phyloP scores from a whole-genome alignment of 2,113 vertebrate genomes.

The Hiodon tergisus region DNA sequence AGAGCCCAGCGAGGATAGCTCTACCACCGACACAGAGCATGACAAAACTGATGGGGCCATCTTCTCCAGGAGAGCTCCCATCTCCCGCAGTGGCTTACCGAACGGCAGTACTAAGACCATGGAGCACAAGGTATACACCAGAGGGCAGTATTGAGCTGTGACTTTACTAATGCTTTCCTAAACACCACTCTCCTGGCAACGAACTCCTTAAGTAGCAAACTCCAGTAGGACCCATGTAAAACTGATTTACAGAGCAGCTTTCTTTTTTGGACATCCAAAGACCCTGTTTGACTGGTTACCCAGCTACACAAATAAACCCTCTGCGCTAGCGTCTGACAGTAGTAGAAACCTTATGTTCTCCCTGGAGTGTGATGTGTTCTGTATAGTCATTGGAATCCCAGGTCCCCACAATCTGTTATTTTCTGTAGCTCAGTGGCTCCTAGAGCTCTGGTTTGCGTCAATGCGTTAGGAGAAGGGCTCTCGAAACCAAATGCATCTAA shows the following conservation, averaged over 20 bases:
- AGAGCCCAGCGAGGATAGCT: slow-evolving; percentile 21
- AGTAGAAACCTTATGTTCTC: neutral
- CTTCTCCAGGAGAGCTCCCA: slow-evolving; percentile 31
- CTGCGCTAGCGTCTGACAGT: neutral
- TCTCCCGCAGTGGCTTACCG: slow-evolving; percentile 27
- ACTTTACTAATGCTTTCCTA: neutral
- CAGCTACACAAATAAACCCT: slow-evolving; percentile 46
- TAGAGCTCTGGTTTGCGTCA: slow-evolving; percentile 49
- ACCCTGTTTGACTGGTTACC: slow-evolving; percentile 46
- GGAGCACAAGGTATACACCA: slow-evolving; percentile 57
- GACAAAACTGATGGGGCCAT: slow-evolving; percentile 48
- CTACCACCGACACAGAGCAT: slow-evolving; percentile 14
- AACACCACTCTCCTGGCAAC: slow-evolving; percentile 9
- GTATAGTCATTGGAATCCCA: slow-evolving; percentile 21
- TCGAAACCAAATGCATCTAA: neutral
- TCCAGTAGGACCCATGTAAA: slow-evolving; percentile 37
- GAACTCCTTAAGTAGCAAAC: slow-evolving; percentile 17
- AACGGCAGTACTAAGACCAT: slow-evolving; percentile 35
- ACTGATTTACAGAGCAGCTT: slow-evolving; percentile 31
- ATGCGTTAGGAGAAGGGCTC: neutral
- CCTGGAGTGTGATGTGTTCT: neutral
- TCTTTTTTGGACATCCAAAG: slow-evolving; percentile 13
- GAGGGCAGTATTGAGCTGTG: slow-evolving; percentile 48
- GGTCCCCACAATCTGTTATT: slow-evolving; percentile 6
- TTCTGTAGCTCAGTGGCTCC: neutral